Percentiles rank a stretch among this genome's conserved stretches.
Conservation (phyloP, 2,113 vertebrate genomes). For the Phrynosoma platyrhinos region DNA sequence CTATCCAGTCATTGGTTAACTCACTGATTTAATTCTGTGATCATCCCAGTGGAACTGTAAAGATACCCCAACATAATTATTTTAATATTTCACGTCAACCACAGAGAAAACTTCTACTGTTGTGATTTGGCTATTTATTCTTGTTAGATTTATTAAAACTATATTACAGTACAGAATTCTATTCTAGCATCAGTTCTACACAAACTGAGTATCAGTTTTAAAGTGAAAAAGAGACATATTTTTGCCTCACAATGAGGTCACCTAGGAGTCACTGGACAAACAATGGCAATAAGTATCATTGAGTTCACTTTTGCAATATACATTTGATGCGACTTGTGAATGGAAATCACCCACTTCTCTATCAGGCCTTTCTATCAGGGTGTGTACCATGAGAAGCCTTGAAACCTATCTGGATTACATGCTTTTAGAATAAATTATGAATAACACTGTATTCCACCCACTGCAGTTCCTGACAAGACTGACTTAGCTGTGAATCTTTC, state of each 20-base stretch:
- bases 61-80: constrained; percentile 12
- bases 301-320: constrained; percentile 4
- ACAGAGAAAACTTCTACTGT: background rate
- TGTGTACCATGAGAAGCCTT: constrained; percentile 19
- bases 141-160: background rate
- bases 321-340: constrained; percentile 27
- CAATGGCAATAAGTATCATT: constrained; percentile 7
- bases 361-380: constrained; percentile 2
- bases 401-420: constrained; percentile 43
- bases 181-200: background rate
- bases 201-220: background rate
- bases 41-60: constrained; percentile 29
- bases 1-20: constrained; percentile 36
- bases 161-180: background rate
- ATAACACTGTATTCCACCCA: constrained; percentile 49
- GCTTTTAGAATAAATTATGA: constrained; percentile 68
- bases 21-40: constrained; percentile 34
- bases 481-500: constrained; percentile 42
- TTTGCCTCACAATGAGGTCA: constrained; percentile 11
- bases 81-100: constrained; percentile 42
- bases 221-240: background rate
- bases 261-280: constrained; percentile 19
- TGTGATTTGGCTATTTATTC: background rate
- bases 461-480: constrained; percentile 47
- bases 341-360: constrained; percentile 14